Conservation (phyloP, 1,140 invertebrate species). For the Platorchestia sp. region DNA sequence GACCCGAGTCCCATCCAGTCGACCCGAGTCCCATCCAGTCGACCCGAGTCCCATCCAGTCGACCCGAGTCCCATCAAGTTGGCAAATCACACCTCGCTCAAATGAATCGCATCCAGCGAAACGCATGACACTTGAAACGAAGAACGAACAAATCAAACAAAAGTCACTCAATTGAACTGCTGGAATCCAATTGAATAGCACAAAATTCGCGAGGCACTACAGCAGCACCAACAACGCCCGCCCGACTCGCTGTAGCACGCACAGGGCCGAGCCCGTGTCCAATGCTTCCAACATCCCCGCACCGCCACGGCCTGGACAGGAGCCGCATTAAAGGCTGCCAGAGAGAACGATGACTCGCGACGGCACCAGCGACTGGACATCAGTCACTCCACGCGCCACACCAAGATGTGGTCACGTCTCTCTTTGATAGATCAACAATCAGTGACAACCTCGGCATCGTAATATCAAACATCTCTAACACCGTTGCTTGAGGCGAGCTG, state of each 20-base stretch:
- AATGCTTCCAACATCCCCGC: too few species aligned
- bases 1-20: too few species aligned
- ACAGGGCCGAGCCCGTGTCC: neutral
- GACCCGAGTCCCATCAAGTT: too few species aligned
- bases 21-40: too few species aligned
- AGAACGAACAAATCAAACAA: neutral
- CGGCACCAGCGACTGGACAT: neutral
- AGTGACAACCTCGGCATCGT: neutral
- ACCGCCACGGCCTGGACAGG: neutral
- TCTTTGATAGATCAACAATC: neutral
- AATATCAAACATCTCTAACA: neutral
- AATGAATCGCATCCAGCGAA: too few species aligned
- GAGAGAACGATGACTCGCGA: neutral
- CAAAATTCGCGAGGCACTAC: neutral
- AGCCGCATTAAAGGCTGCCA: neutral
- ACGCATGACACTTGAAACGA: neutral
- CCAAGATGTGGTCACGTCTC: neutral
- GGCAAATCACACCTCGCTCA: too few species aligned
- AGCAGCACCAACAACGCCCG: neutral
- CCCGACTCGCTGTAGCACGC: neutral
- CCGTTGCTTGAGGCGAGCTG: neutral
- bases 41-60: too few species aligned
- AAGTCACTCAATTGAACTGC: neutral
- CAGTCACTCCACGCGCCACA: neutral
- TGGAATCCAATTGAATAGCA: neutral